Evolutionary conservation across 2,797 vertebrate genomes (phyloP).

Genomic region (Discoglossus pictus): DNA sequence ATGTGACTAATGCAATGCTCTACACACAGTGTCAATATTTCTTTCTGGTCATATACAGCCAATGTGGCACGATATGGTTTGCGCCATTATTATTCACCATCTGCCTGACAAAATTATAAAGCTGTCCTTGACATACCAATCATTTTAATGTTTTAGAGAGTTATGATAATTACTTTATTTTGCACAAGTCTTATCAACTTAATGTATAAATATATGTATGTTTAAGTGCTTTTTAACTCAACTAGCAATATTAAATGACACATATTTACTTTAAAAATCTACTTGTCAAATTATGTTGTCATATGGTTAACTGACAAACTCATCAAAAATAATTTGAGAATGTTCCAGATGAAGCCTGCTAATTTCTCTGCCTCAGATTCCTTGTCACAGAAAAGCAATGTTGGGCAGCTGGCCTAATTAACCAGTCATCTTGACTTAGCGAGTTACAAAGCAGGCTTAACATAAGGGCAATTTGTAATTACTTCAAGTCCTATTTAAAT

Average conservation of each 20-base stretch:
- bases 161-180: conserved; percentile 33
- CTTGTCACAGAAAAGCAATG: conserved; percentile 45
- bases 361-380: conserved; percentile 40
- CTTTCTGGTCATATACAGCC: no score
- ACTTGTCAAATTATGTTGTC: conserved; percentile 52
- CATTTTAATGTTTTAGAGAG: conserved; percentile 10
- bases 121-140: not conserved
- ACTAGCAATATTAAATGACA: conserved; percentile 38
- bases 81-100: no score
- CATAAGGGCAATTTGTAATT: conserved; percentile 49
- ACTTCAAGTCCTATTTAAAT: conserved; percentile 32
- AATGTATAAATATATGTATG: conserved; percentile 35
- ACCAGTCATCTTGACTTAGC: conserved; percentile 46
- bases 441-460: conserved; percentile 42
- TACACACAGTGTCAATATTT: no score
- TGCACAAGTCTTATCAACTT: conserved; percentile 19
- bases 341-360: conserved; percentile 48
- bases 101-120: no score
- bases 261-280: conserved; percentile 29
- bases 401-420: conserved; percentile 52
- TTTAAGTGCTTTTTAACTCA: conserved; percentile 35
- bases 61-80: no score
- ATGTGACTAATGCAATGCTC: no score
- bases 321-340: conserved; percentile 50
- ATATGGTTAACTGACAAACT: conserved; percentile 52